A percentile compares a stretch with the other conserved stretches of the same genome.
Conservation (phyloP, 1,140 invertebrate species). For the Halictus rubicundus region DNA sequence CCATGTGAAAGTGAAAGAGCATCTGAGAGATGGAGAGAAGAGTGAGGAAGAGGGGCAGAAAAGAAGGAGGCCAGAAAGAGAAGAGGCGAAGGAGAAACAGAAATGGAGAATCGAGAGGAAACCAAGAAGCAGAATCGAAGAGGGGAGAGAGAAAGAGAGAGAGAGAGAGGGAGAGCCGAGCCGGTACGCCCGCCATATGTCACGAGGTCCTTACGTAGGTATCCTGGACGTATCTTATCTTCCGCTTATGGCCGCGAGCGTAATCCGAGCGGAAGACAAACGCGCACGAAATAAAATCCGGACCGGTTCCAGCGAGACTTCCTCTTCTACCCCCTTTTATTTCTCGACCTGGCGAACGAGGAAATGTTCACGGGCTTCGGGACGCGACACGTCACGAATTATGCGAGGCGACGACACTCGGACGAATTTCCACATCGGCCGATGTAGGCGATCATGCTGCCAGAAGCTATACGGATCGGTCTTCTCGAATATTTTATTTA, state of each 20-base stretch:
- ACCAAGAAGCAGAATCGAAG: background rate
- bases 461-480: no score
- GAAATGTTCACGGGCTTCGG: constrained; percentile 2
- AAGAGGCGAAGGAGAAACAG: background rate
- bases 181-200: constrained; percentile 69
- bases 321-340: constrained; percentile 54
- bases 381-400: background rate
- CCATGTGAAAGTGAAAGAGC: no score
- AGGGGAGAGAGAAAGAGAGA: constrained; percentile 3
- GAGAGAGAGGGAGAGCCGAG: background rate
- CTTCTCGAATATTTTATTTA: no score
- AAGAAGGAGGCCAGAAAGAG: no score
- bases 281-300: constrained; percentile 70
- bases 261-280: constrained; percentile 71
- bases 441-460: no score
- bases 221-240: constrained; percentile 68
- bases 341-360: constrained; percentile 16
- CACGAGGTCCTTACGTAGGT: constrained; percentile 64
- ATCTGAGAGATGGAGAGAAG: no score
- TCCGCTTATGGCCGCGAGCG: constrained; percentile 66
- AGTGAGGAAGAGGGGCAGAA: no score
- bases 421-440: background rate
- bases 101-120: background rate
- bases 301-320: constrained; percentile 64
- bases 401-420: background rate